Base-by-base conservation (phyloP, 2,888 invertebrate genomes). In the Pyrocoelia pectoralis region DNA sequence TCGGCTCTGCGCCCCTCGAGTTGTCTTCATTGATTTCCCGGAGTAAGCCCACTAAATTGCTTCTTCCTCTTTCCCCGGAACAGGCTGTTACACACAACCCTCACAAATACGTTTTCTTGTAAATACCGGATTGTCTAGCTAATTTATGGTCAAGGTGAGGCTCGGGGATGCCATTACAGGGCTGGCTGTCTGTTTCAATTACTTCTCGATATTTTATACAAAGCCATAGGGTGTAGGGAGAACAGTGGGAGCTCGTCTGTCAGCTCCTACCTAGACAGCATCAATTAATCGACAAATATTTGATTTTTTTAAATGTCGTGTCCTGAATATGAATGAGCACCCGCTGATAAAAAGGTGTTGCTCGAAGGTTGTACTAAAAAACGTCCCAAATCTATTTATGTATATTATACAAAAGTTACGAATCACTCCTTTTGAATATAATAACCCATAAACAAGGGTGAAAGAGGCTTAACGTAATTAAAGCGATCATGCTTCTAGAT, bases 21-120 rank as follows among this genome's bases (percentile, higher is more conserved):
- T 70, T 72, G 72, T 77, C 77, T 79, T 78, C 80, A 79, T 80
- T 79, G 80, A 80, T 80, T 80, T 78, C 77, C 75, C 76, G 72
- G 70, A 72, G 72, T 77, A 79, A 80, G 77, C 79, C 76, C 71
- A 73, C 74, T 75, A 79, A 80, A 80, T 80, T 80, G 79, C 76
- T 77, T 78, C 76, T 76, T 73, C 77, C 76, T 54, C 69, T 66
- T 65, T 59, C 70, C 66, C 66, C 64, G 63, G 63, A 63, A 64
- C 64, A 57, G 63, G 63, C 66, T 52, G 63, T 63, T 67, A 67
- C 66, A 61, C 61, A 60, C 66, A 46, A 64, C 66, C 66, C 66
- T 63, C 66, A 57, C 63, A 67, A 67, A 67, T 64, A 64, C 66
- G 66, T 55, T 67, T 69, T 68, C 69, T 67, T 68, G 69, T 69